Evolutionary conservation across 2,888 invertebrate genomes (phyloP).

Genomic region (Notodonta ziczac): DNA sequence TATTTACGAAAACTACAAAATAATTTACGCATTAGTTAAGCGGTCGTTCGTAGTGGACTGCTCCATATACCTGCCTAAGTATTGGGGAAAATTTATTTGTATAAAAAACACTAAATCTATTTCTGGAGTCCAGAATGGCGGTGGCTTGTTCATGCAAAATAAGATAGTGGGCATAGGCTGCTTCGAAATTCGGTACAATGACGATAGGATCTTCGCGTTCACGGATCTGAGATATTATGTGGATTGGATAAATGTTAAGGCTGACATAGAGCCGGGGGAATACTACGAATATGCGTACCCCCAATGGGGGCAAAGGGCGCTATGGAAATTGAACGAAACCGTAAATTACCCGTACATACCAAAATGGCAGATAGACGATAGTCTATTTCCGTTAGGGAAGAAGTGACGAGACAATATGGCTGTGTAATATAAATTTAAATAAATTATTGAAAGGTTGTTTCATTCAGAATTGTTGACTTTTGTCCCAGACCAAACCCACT

Average conservation of each 20-base stretch:
- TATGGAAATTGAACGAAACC: too few relatives aligned
- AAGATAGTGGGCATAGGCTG: not conserved
- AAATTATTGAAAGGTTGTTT: too few relatives aligned
- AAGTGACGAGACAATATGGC: not conserved
- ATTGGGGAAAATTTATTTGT: slow-evolving; percentile 49
- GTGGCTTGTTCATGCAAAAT: not conserved
- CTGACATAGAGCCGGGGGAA: not conserved
- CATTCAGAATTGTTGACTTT: too few relatives aligned
- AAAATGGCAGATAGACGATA: not conserved
- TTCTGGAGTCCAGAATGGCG: not conserved
- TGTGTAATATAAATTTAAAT: too few relatives aligned
- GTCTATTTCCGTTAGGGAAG: not conserved
- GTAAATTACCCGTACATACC: not conserved
- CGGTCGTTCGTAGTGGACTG: not conserved
- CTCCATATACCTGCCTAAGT: slow-evolving; percentile 37
- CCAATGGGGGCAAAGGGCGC: not conserved
- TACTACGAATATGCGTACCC: slow-evolving; percentile 7
- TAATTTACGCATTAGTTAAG: not conserved
- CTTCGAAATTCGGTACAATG: slow-evolving; percentile 21
- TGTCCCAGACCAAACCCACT: too few relatives aligned
- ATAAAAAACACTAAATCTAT: slow-evolving; percentile 24
- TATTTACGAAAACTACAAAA: slow-evolving; percentile 37
- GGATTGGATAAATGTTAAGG: not conserved
- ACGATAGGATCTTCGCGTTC: slow-evolving; percentile 39
- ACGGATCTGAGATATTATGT: slow-evolving; percentile 23